Evolutionary conservation across 2,797 vertebrate species (phyloP).

Genomic region (Tauraco hartlaubi): DNA sequence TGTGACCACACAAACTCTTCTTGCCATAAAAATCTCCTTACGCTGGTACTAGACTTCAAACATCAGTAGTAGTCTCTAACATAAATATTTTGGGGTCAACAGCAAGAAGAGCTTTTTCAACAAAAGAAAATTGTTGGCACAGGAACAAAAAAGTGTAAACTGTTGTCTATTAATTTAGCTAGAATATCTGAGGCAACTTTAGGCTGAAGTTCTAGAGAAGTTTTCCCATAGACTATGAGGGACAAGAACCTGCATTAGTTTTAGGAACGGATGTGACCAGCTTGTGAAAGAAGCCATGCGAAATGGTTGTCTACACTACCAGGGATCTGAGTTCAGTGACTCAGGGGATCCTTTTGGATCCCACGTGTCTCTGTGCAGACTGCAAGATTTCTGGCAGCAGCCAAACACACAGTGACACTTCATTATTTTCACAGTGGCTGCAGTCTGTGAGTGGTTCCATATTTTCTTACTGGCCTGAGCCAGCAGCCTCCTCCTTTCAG

Average conservation of each 20-base stretch:
- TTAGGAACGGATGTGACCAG: not conserved
- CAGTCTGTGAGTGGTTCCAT: not conserved
- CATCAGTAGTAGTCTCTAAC: not conserved
- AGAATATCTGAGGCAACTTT: not conserved
- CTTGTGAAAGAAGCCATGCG: not conserved
- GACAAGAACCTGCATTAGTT: not conserved
- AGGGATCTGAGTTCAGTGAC: not conserved
- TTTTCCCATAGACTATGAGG: not conserved
- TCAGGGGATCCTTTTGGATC: not conserved
- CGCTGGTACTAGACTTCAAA: not conserved
- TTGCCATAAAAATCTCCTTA: not conserved
- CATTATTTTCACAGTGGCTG: not conserved
- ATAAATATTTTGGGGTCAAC: not conserved
- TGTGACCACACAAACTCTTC: not conserved
- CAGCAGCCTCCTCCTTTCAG: not conserved
- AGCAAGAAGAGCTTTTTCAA: not conserved
- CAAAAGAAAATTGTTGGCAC: not conserved
- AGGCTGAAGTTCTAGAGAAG: not conserved
- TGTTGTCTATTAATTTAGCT: not conserved
- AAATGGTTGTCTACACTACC: not conserved
- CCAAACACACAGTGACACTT: not conserved
- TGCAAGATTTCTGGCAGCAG: not conserved
- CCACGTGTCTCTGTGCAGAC: accelerated
- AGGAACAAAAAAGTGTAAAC: not conserved
- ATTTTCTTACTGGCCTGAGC: not conserved